phyloP scores from a whole-genome alignment of 2,797 vertebrate species.

The Cyprinella venusta region DNA sequence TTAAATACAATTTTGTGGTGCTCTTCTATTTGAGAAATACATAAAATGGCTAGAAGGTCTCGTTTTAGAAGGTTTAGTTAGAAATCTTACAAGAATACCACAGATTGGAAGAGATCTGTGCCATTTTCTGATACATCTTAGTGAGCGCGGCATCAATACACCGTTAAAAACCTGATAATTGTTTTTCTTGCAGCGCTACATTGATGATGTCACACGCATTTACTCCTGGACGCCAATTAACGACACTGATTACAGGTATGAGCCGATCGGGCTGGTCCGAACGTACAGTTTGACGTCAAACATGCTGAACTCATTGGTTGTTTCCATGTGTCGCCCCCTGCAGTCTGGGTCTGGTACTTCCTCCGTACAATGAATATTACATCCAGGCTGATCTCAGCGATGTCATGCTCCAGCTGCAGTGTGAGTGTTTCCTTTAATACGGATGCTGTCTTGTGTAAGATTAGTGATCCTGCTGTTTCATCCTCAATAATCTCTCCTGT shows the following conservation, averaged over 20 bases:
- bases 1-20: background rate
- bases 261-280: background rate
- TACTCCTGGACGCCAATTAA: slow-evolving; percentile 97
- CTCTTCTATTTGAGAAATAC: background rate
- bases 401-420: slow-evolving; percentile 98
- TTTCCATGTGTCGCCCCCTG: slow-evolving; percentile 60
- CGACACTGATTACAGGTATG: slow-evolving; percentile 98
- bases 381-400: slow-evolving; percentile 97
- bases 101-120: background rate
- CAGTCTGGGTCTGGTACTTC: slow-evolving; percentile 94
- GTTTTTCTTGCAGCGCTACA: slow-evolving; percentile 83
- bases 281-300: background rate
- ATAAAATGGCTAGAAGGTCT: background rate
- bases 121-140: background rate
- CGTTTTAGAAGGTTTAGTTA: no score
- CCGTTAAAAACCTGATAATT: background rate
- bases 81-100: background rate
- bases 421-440: slow-evolving; percentile 82
- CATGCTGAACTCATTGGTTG: background rate
- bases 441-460: background rate
- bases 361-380: slow-evolving; percentile 92
- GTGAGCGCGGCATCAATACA: background rate
- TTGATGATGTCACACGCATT: slow-evolving; percentile 88
- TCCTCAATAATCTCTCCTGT: slow-evolving; percentile 43
- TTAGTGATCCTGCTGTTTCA: background rate